phyloP scores from a whole-genome alignment of 2,888 invertebrate genomes.

The Scaptomyza cyrtandrae region DNA sequence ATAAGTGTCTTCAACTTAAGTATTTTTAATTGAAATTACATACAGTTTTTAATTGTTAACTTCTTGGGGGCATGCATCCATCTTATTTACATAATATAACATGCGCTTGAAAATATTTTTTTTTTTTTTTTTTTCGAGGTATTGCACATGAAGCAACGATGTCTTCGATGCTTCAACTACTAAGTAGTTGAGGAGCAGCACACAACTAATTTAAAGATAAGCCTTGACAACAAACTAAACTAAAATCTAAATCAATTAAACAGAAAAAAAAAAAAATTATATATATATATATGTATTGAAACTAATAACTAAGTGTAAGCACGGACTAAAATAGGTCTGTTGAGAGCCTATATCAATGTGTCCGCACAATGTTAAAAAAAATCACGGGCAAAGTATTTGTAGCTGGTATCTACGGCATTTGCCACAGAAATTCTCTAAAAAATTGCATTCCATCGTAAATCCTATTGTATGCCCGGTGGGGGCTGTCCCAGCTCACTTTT shows the following conservation, averaged over 20 bases:
- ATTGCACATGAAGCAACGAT: conserved; percentile 73
- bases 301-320: conserved; percentile 37
- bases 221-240: conserved; percentile 32
- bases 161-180: conserved; percentile 64
- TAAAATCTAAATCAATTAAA: conserved; percentile 22
- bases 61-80: conserved; percentile 25
- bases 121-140: conserved; percentile 48
- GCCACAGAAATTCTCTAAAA: conserved; percentile 82
- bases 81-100: conserved; percentile 47
- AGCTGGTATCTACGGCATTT: conserved; percentile 64
- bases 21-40: conserved; percentile 19
- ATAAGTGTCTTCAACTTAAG: conserved; percentile 52
- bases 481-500: conserved; percentile 84
- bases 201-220: conserved; percentile 33
- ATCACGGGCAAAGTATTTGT: conserved; percentile 72
- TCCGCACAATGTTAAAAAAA: conserved; percentile 12
- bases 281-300: not conserved
- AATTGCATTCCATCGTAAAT: conserved; percentile 85
- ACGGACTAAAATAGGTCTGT: conserved; percentile 1
- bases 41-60: conserved; percentile 20
- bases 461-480: conserved; percentile 85
- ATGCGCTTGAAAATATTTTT: conserved; percentile 40
- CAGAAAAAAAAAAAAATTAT: conserved; percentile 4
- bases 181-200: conserved; percentile 64
- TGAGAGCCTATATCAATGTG: conserved; percentile 5